These are phyloP conservation scores for Lycocerus yunnanus DNA, from an alignment of 2,888 invertebrate genomes.

Conservation along the genomic window DNA sequence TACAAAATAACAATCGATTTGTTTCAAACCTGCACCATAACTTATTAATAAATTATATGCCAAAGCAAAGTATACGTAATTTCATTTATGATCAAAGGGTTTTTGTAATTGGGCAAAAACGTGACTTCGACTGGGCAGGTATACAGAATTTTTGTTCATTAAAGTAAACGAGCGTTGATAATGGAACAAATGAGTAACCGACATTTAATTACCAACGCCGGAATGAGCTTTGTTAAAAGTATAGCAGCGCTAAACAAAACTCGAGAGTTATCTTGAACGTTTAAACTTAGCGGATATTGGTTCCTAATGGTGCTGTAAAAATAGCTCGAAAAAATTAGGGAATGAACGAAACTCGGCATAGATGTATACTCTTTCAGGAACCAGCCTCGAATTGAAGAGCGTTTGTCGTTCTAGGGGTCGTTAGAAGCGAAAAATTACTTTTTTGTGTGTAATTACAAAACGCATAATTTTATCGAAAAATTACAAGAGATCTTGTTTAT, in stretches of 20 bases:
- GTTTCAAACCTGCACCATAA: conserved; percentile 4
- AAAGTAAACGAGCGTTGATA: neutral
- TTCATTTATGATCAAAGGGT: neutral
- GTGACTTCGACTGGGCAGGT: neutral
- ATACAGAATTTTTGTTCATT: neutral
- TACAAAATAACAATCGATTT: conserved; percentile 15
- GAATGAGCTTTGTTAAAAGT: neutral
- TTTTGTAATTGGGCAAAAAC: neutral
- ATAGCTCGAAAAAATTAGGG: no score
- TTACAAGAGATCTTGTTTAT: no score
- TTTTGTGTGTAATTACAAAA: no score
- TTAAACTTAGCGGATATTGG: neutral
- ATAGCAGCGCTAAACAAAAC: no score
- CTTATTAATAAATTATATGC: conserved; percentile 5
- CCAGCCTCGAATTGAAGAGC: no score
- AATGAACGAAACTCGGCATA: no score
- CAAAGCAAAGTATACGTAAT: neutral
- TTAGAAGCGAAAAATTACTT: no score
- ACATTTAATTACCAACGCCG: neutral
- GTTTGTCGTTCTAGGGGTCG: no score
- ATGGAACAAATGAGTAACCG: neutral
- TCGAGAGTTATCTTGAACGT: neutral
- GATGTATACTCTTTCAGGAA: no score
- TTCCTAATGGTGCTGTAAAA: no score
- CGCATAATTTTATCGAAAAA: no score